A percentile compares a stretch with the other conserved stretches of the same genome.
phyloP scores from a whole-genome alignment of 2,113 vertebrate species.

The Bubalus kerabau region DNA sequence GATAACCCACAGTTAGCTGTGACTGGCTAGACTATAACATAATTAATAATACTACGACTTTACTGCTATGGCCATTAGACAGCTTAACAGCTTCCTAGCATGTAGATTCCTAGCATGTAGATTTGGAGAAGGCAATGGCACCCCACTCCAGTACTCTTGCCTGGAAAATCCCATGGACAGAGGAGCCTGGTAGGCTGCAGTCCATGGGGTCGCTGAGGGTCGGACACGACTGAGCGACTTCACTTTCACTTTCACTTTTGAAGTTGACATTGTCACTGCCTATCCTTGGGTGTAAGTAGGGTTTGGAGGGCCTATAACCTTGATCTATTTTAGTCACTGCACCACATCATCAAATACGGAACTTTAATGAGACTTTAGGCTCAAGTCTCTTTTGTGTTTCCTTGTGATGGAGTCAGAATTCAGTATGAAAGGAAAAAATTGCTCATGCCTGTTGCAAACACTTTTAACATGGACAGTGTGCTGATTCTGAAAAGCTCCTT shows the following conservation, averaged over 20 bases:
- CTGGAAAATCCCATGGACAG: too few species aligned
- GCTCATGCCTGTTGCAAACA: background rate
- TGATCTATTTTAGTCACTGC: background rate
- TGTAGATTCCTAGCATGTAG: background rate
- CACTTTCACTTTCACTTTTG: background rate
- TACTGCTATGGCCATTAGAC: background rate
- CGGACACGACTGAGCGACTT: background rate
- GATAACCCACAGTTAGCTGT: background rate
- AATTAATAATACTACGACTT: background rate
- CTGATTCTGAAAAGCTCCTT: background rate
- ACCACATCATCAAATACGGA: background rate
- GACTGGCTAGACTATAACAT: background rate
- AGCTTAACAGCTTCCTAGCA: background rate
- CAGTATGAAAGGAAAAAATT: background rate
- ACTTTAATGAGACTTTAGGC: background rate
- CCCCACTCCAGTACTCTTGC: too few species aligned
- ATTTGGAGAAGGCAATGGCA: too few species aligned
- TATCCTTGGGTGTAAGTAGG: background rate
- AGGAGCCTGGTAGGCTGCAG: too few species aligned
- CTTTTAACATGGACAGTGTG: background rate
- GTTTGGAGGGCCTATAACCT: background rate
- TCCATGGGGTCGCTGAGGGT: too few species aligned
- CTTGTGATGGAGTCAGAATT: background rate
- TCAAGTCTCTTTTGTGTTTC: background rate
- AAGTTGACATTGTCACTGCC: background rate